Conservation (phyloP, 1,140 invertebrate species). For the Leptonema lineaticorne region DNA sequence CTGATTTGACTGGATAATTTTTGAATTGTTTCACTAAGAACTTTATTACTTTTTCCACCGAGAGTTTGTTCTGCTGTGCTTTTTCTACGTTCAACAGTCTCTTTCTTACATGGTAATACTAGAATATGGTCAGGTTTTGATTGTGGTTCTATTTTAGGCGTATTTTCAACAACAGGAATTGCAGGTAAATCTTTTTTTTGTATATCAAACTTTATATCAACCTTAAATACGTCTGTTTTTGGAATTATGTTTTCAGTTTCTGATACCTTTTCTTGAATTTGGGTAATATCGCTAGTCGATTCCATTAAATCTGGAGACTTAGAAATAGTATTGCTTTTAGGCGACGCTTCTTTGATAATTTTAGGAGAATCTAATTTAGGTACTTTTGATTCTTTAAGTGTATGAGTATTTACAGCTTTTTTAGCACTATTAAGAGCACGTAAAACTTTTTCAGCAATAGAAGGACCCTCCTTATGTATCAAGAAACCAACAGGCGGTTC, state of each 20-base stretch:
- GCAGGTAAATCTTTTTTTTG: not conserved
- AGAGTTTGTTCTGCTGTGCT: slow-evolving; percentile 32
- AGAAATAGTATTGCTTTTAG: not conserved
- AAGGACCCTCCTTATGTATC: slow-evolving; percentile 55
- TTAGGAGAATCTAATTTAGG: slow-evolving; percentile 29
- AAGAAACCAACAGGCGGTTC: slow-evolving; percentile 54
- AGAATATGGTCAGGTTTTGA: not conserved
- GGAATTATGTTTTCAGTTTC: not conserved
- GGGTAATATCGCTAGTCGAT: not conserved
- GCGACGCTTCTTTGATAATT: not conserved
- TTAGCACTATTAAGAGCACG: slow-evolving; percentile 59
- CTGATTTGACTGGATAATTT: slow-evolving; percentile 58
- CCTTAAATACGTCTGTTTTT: not conserved
- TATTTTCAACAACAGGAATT: not conserved
- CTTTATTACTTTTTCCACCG: slow-evolving; percentile 58
- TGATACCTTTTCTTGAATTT: not conserved
- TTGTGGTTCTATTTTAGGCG: not conserved
- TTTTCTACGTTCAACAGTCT: slow-evolving; percentile 35
- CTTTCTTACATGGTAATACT: slow-evolving; percentile 33
- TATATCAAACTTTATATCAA: not conserved
- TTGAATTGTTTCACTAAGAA: slow-evolving; percentile 61
- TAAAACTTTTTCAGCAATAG: slow-evolving; percentile 62
- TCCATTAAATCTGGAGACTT: not conserved
- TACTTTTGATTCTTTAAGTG: slow-evolving; percentile 46
- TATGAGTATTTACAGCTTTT: slow-evolving; percentile 51